Base-by-base conservation (phyloP, 23 tunicate genomes). In the Styela clava region DNA sequence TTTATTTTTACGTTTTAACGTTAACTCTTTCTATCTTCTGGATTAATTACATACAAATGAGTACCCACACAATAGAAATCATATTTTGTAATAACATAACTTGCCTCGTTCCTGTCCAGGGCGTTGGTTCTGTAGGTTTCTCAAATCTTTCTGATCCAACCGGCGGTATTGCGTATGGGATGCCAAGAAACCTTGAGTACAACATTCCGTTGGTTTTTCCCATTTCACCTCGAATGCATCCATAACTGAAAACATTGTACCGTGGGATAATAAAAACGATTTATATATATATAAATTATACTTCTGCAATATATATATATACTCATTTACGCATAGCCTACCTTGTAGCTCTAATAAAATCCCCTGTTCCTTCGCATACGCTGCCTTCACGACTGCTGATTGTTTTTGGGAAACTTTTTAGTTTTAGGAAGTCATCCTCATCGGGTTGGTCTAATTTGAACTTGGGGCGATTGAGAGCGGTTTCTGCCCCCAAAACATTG, bases 111-210 rank as follows among this genome's bases (percentile, higher is more conserved):
- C 52, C 83, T 22, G 63, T 77, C 88, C 88, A 85, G 22, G 83
- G 24, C 12, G 62, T 23, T 7, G 76, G 76, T 20, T 34, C 18
- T 9, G 83, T 20, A 37, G 88, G 83, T 31, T 78, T 77, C 21
- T 65, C 68, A 1, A 85, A 85, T 35, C 88, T 35, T 35, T 64
- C 61, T 62, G 31, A 24, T 32, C 88, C 88, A 37, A 78, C 37
- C 5, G 88, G 88, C 22, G 88, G 88, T 34, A 67, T 27, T 3
- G 88, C 88, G 76, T 77, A 85, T 1, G 88, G 88, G 2, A 85
- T 78, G 16, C 88, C 88, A 22, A 85, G 67, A 65, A 33, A 85
- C 26, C 68, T 64, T 35, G 88, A 77, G 35, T 65, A 78, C 44
- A 85, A 27, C 33, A 29, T 62, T 16, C 88, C 88, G 1, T 67